A percentile compares a stretch with the other conserved stretches of the same genome.
phyloP scores from a whole-genome alignment of 2,113 vertebrate genomes.

The Dinomys branickii region DNA sequence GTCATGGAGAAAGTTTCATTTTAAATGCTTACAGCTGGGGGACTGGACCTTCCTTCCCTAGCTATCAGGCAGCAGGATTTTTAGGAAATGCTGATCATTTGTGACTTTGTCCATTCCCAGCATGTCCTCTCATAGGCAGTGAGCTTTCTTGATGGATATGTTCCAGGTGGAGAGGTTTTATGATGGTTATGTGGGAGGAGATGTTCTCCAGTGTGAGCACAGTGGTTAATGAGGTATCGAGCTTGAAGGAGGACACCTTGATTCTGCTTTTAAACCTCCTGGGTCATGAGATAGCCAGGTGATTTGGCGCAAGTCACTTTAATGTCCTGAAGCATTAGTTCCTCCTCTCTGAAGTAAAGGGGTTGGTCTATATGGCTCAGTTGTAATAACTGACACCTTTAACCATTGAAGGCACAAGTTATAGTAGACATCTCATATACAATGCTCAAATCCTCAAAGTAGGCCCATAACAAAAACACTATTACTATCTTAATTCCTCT shows the following conservation, averaged over 20 bases:
- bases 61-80: neutral
- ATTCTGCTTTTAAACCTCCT: neutral
- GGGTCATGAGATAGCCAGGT: conserved; percentile 23
- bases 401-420: neutral
- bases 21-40: neutral
- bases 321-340: conserved; percentile 25
- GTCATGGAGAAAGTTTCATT: neutral
- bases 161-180: conserved; percentile 68
- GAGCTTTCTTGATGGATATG: neutral
- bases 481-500: neutral
- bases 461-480: neutral
- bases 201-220: conserved; percentile 7
- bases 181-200: neutral
- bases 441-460: neutral
- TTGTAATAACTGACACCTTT: neutral
- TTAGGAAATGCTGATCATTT: neutral
- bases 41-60: neutral
- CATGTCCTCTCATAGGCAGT: neutral
- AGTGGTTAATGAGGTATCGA: conserved; percentile 59
- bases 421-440: neutral
- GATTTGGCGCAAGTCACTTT: conserved; percentile 19
- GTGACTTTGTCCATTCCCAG: neutral
- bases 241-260: conserved; percentile 45
- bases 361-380: neutral
- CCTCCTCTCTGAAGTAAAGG: neutral